Percentiles rank a stretch among this genome's conserved stretches.
Evolutionary conservation across 2,113 vertebrate genomes (phyloP).

Genomic region (Pseudolaguvia tuberculata): DNA sequence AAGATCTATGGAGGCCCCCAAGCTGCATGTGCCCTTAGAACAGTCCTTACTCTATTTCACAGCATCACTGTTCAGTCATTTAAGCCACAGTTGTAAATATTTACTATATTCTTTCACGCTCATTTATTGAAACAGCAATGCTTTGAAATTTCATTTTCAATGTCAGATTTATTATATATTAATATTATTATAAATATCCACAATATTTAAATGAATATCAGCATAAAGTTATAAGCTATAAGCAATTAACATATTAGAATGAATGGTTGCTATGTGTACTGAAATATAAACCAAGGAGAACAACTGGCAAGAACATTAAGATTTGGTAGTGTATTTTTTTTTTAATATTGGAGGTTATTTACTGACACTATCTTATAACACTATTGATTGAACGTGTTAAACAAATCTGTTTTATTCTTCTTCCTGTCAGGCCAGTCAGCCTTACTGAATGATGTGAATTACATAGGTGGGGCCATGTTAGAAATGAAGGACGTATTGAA

Average conservation of each 20-base stretch:
- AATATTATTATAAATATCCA: no score
- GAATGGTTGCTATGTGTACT: not conserved
- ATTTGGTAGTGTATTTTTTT: not conserved
- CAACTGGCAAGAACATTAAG: not conserved
- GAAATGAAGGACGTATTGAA: not conserved
- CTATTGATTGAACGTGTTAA: conserved; percentile 5
- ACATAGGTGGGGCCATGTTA: not conserved
- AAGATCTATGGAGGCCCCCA: no score
- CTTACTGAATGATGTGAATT: conserved; percentile 7
- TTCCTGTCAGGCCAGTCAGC: not conserved
- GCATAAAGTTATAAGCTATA: no score
- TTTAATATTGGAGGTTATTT: conserved; percentile 1
- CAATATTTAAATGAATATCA: not conserved
- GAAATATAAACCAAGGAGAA: not conserved
- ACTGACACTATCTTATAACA: not conserved
- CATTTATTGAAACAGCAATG: not conserved
- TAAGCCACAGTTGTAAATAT: not conserved
- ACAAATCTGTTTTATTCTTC: conserved; percentile 1
- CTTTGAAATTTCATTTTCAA: not conserved
- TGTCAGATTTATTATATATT: not conserved
- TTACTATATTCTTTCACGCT: not conserved
- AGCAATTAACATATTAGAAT: not conserved
- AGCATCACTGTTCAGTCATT: no score
- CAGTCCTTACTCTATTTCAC: no score
- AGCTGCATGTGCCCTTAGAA: no score